A percentile compares a stretch with the other conserved stretches of the same genome.
Evolutionary conservation across 2,888 invertebrate species (phyloP).

Genomic region (Drosophila pseudotakahashii): DNA sequence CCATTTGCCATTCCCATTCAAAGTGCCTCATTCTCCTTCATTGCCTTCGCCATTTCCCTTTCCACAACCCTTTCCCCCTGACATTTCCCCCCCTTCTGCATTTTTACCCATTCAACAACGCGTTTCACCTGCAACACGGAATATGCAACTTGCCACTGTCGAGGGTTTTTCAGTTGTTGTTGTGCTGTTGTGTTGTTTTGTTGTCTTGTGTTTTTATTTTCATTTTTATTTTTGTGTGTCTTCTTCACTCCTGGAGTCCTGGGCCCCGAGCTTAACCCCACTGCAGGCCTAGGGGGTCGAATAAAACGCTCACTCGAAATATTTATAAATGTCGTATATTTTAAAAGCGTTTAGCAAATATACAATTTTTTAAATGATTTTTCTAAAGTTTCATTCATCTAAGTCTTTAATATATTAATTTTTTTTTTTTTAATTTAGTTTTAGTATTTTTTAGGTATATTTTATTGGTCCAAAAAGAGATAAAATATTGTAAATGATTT

Average conservation of each 20-base stretch:
- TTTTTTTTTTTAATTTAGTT: no score
- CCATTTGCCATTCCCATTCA: constrained; percentile 33
- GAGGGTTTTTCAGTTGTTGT: constrained; percentile 32
- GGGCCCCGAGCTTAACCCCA: constrained; percentile 27
- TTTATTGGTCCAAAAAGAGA: no score
- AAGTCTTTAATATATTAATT: no score
- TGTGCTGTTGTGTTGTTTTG: neutral
- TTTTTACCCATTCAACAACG: constrained; percentile 9
- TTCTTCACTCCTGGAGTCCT: constrained; percentile 21
- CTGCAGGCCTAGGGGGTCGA: neutral
- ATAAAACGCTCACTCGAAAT: neutral
- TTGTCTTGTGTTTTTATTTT: constrained; percentile 3
- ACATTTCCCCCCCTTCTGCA: constrained; percentile 16
- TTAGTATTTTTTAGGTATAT: no score
- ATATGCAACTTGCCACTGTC: constrained; percentile 43
- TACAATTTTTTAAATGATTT: no score
- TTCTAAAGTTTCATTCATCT: no score
- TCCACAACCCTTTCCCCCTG: neutral
- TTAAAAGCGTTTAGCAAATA: no score
- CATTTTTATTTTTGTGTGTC: constrained; percentile 38
- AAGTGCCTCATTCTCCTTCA: constrained; percentile 34
- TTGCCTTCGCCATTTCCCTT: constrained; percentile 27
- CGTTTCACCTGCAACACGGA: constrained; percentile 46
- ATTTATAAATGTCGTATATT: no score
- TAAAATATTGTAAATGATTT: no score